Percentiles rank a stretch among this genome's conserved stretches.
These are phyloP conservation scores for Rhinatrema bivittatum DNA, from an alignment of 2,797 vertebrate genomes.

Conservation along the genomic window DNA sequence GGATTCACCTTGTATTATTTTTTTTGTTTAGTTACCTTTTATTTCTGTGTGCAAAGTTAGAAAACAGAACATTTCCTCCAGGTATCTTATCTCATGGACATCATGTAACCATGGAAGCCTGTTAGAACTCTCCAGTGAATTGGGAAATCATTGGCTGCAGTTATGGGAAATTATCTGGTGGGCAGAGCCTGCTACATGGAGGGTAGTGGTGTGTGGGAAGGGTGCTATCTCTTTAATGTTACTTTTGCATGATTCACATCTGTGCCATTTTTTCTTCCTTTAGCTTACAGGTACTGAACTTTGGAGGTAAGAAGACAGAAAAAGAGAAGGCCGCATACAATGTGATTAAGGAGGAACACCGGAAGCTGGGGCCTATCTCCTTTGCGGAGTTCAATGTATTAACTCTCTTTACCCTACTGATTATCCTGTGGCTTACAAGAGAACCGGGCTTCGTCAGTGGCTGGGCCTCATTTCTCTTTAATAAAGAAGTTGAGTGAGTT, in stretches of 20 bases:
- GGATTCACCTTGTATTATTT: no score
- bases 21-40: no score
- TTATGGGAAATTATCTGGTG: no score
- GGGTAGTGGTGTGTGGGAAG: no score
- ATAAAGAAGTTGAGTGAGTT: conserved; percentile 68
- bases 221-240: no score
- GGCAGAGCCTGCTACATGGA: no score
- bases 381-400: conserved; percentile 81
- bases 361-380: conserved; percentile 72
- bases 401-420: conserved; percentile 71
- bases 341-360: conserved; percentile 72
- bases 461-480: conserved; percentile 75
- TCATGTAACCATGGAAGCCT: no score
- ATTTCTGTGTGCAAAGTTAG: no score
- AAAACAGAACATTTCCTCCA: no score
- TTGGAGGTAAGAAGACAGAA: conserved; percentile 51
- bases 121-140: no score
- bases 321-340: conserved; percentile 70
- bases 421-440: conserved; percentile 84
- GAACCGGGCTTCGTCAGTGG: conserved; percentile 85
- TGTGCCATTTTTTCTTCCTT: conserved; percentile 9
- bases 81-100: no score
- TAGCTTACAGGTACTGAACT: conserved; percentile 80
- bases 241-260: not conserved
- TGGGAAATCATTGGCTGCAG: no score